A percentile compares a stretch with the other conserved stretches of the same genome.
These are phyloP conservation scores for Mellilla xanthometata DNA, from an alignment of 2,888 invertebrate species.

Conservation along the genomic window DNA sequence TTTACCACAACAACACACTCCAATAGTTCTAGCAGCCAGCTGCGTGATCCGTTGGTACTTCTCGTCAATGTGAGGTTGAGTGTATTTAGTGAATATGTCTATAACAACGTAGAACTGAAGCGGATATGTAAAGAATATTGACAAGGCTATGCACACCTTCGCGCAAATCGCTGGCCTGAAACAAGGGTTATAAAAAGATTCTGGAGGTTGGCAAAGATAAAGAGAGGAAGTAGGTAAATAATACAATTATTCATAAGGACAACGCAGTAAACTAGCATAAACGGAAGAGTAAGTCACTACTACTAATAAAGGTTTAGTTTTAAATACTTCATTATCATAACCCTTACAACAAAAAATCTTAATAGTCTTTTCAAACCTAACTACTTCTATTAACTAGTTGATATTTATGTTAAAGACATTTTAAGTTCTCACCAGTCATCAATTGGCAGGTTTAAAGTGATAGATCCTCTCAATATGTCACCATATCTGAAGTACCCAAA, in stretches of 20 bases:
- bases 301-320: too few relatives aligned
- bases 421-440: conserved; percentile 82
- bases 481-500: conserved; percentile 95
- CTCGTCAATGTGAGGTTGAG: conserved; percentile 85
- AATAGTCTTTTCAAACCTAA: too few relatives aligned
- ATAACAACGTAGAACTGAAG: conserved; percentile 97
- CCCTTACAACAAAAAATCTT: too few relatives aligned
- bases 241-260: too few relatives aligned
- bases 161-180: conserved; percentile 89
- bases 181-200: too few relatives aligned
- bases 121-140: conserved; percentile 96
- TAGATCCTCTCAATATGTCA: conserved; percentile 85
- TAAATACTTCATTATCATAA: too few relatives aligned
- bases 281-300: too few relatives aligned
- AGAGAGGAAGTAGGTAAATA: too few relatives aligned
- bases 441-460: conserved; percentile 92
- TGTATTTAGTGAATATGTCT: conserved; percentile 91
- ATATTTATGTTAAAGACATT: conserved; percentile 4
- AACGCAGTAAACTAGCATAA: too few relatives aligned
- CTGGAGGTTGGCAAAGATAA: too few relatives aligned
- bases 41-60: conserved; percentile 50
- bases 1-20: conserved; percentile 68
- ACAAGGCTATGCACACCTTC: conserved; percentile 92
- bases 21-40: conserved; percentile 51
- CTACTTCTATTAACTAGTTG: too few relatives aligned